Evolutionary conservation across 2,113 vertebrate species (phyloP).

Genomic region (Daboia siamensis): DNA sequence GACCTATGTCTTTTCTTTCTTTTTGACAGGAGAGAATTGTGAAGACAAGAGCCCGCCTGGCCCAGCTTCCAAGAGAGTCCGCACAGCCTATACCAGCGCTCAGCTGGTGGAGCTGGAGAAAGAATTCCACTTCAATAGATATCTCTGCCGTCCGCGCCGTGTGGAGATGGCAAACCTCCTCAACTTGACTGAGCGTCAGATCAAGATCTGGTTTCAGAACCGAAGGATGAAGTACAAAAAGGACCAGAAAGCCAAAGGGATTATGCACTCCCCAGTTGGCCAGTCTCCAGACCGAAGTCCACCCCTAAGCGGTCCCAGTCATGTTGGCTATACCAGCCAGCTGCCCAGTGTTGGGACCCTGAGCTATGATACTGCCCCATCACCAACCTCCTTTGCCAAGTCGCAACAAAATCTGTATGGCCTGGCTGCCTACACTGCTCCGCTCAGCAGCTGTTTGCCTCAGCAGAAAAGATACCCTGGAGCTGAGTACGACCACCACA

Average conservation of each 20-base stretch:
- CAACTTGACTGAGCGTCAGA: constrained; percentile 97
- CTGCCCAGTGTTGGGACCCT: constrained; percentile 87
- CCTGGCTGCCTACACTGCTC: constrained; percentile 96
- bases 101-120: constrained; percentile 98
- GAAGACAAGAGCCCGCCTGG: constrained; percentile 97
- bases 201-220: constrained; percentile 99
- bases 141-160: constrained; percentile 91
- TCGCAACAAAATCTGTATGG: constrained; percentile 98
- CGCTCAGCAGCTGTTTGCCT: constrained; percentile 93
- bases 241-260: constrained; percentile 98
- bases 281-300: constrained; percentile 97
- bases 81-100: constrained; percentile 95
- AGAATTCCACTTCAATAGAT: constrained; percentile 98
- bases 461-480: constrained; percentile 97
- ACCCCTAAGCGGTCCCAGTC: constrained; percentile 86
- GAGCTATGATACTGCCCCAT: constrained; percentile 94
- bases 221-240: constrained; percentile 99
- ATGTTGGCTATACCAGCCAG: constrained; percentile 92
- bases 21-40: constrained; percentile 75
- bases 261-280: constrained; percentile 93
- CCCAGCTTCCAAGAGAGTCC: constrained; percentile 93
- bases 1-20: not conserved
- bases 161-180: constrained; percentile 98
- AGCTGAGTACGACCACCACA: constrained; percentile 93
- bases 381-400: constrained; percentile 93